Evolutionary conservation across 2,113 vertebrate genomes (phyloP).

Genomic region (Dasyornis broadbenti): DNA sequence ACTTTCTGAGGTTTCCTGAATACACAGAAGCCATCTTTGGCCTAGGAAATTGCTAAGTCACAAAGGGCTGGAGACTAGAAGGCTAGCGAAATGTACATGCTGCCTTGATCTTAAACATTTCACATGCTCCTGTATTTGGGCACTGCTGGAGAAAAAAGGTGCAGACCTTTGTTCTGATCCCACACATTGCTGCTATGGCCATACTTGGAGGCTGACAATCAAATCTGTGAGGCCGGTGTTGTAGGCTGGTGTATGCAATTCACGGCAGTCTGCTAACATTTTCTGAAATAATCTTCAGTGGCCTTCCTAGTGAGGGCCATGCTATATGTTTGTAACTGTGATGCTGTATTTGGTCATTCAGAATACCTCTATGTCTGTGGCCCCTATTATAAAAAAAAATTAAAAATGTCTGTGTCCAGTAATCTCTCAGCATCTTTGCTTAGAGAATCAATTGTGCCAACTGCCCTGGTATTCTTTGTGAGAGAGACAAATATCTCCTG

Average conservation of each 20-base stretch:
- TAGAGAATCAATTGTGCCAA: neutral
- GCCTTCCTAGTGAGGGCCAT: neutral
- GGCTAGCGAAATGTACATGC: neutral
- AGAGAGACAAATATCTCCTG: conserved; percentile 12
- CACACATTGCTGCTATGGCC: neutral
- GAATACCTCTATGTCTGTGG: neutral
- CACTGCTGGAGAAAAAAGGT: neutral
- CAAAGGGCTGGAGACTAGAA: neutral
- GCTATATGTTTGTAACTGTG: neutral
- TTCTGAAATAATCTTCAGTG: neutral
- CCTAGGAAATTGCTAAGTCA: neutral
- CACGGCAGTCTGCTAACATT: neutral
- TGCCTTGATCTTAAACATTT: neutral
- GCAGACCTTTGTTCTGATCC: neutral
- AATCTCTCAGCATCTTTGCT: neutral
- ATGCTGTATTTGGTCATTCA: neutral
- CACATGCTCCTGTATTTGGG: neutral
- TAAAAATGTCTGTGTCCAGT: neutral
- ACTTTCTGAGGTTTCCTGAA: neutral
- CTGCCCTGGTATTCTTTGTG: neutral
- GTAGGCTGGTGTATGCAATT: neutral
- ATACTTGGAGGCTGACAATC: neutral
- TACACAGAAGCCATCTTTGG: neutral
- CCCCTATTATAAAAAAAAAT: neutral
- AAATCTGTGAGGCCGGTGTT: neutral